Percentiles rank a stretch among this genome's conserved stretches.
Evolutionary conservation across 2,888 invertebrate species (phyloP).

Genomic region (Brachyptera putata): DNA sequence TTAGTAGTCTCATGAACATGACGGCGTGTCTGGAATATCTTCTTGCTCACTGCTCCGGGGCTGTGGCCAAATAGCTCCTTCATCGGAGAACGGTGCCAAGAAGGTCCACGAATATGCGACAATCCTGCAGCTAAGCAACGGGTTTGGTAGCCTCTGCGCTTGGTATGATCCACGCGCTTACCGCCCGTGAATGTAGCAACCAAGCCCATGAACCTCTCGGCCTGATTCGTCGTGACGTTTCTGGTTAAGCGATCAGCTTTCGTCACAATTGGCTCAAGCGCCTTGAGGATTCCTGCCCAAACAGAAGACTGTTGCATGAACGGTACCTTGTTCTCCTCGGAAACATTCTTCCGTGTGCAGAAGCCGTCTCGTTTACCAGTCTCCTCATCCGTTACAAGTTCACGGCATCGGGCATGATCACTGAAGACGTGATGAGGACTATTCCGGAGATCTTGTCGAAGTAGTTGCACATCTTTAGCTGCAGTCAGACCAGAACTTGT

Average conservation of each 20-base stretch:
- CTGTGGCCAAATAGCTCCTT: not conserved
- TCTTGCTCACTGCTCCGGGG: not conserved
- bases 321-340: too few relatives aligned
- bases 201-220: too few relatives aligned
- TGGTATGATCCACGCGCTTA: too few relatives aligned
- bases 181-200: too few relatives aligned
- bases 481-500: not conserved
- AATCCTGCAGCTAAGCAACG: not conserved
- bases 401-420: not conserved
- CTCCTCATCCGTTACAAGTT: not conserved
- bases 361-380: not conserved
- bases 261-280: too few relatives aligned
- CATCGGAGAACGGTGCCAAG: not conserved
- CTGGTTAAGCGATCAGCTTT: too few relatives aligned
- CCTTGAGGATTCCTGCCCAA: too few relatives aligned
- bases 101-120: not conserved
- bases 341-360: conserved; percentile 11
- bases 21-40: not conserved
- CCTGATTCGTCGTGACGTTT: too few relatives aligned
- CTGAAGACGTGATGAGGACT: conserved; percentile 24
- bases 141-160: not conserved
- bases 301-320: too few relatives aligned
- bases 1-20: too few relatives aligned
- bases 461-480: not conserved
- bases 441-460: conserved; percentile 17